Conservation (phyloP, 2,113 vertebrate genomes). For the Sturnus vulgaris region DNA sequence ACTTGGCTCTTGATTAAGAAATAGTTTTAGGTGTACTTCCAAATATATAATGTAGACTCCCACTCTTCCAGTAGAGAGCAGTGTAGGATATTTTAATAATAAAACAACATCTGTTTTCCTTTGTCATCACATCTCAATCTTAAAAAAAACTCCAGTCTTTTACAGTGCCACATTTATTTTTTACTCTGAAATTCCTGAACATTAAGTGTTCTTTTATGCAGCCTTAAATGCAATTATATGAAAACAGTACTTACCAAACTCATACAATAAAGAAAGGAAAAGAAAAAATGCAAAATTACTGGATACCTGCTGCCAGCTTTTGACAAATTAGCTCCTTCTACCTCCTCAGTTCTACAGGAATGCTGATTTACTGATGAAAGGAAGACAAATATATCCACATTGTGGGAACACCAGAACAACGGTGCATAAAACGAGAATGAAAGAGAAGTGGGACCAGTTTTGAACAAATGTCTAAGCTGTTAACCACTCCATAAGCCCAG, state of each 20-base stretch:
- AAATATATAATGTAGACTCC: not conserved
- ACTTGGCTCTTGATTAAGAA: not conserved
- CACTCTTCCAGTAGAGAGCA: conserved; percentile 76
- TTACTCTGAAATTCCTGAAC: not conserved
- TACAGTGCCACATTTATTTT: not conserved
- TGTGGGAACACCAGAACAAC: not conserved
- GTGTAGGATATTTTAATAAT: conserved; percentile 44
- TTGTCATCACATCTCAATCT: not conserved
- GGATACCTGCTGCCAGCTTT: not conserved
- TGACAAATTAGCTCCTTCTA: not conserved
- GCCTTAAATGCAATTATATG: not conserved
- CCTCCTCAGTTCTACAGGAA: not conserved
- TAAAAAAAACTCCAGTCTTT: not conserved
- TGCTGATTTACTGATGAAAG: not conserved
- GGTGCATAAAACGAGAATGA: not conserved
- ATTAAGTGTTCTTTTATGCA: not conserved
- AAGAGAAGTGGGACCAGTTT: not conserved
- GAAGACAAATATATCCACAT: not conserved
- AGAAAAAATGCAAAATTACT: not conserved
- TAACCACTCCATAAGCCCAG: not conserved
- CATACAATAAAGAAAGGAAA: not conserved
- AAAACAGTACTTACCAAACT: not conserved
- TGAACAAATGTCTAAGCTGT: not conserved
- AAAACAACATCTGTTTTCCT: not conserved
- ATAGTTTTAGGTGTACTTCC: not conserved